Evolutionary conservation across 2,797 vertebrate species (phyloP).

Genomic region (Phrynocephalus forsythii): DNA sequence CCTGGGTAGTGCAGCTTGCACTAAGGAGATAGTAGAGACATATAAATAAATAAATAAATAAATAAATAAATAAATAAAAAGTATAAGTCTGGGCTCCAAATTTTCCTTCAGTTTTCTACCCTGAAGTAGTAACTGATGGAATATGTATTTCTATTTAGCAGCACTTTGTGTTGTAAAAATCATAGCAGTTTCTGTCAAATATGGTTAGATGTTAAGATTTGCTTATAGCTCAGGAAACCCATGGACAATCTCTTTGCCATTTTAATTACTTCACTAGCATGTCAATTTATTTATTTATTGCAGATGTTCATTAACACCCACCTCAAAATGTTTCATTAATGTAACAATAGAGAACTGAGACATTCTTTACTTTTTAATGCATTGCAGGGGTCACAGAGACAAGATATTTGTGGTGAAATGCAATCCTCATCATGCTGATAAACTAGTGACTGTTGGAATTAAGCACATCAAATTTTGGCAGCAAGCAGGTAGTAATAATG

Average conservation of each 20-base stretch:
- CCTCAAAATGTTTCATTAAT: neutral
- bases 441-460: conserved; percentile 92
- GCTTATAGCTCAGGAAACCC: neutral
- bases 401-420: conserved; percentile 95
- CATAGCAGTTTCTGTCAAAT: neutral
- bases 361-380: conserved; percentile 44
- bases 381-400: conserved; percentile 90
- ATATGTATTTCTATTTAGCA: neutral
- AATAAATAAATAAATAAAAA: neutral
- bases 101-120: neutral
- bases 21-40: too few species aligned
- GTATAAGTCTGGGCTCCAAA: neutral
- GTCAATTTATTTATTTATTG: neutral
- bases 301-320: neutral
- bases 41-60: too few species aligned
- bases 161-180: neutral
- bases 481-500: conserved; percentile 86
- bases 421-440: conserved; percentile 93
- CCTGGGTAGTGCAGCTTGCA: too few species aligned
- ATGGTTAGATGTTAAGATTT: neutral
- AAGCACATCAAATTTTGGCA: conserved; percentile 99
- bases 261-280: neutral
- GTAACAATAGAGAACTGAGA: neutral
- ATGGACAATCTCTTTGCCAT: too few species aligned
- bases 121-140: neutral